Evolutionary conservation across 1,140 invertebrate genomes (phyloP).

Genomic region (Drosophila sturtevanti): DNA sequence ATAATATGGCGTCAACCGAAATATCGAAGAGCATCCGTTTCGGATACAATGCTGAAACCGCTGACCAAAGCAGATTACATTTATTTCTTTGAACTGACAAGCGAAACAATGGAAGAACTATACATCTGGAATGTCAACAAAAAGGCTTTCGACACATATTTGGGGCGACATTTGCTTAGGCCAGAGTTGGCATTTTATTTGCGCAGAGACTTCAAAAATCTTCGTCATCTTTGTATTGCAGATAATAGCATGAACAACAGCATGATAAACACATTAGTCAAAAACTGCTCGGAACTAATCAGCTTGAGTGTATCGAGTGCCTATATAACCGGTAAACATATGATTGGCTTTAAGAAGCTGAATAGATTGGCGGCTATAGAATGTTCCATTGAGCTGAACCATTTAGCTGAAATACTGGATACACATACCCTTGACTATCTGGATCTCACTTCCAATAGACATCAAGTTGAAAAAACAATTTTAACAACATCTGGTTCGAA

Average conservation of each 20-base stretch:
- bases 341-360: slow-evolving; percentile 36
- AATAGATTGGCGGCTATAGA: slow-evolving; percentile 50
- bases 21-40: slow-evolving; percentile 55
- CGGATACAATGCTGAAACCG: slow-evolving; percentile 48
- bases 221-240: slow-evolving; percentile 57
- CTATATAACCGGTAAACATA: slow-evolving; percentile 61
- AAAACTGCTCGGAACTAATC: slow-evolving; percentile 44
- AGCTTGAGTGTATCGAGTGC: slow-evolving; percentile 62
- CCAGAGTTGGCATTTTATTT: slow-evolving; percentile 71
- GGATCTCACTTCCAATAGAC: slow-evolving; percentile 53
- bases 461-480: slow-evolving; percentile 52
- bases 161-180: slow-evolving; percentile 60
- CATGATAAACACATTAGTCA: slow-evolving; percentile 61
- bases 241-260: slow-evolving; percentile 64
- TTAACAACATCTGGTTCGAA: slow-evolving; percentile 35
- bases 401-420: slow-evolving; percentile 46
- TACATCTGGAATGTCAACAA: slow-evolving; percentile 62
- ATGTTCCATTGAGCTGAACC: slow-evolving; percentile 55
- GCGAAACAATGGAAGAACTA: slow-evolving; percentile 56
- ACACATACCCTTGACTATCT: slow-evolving; percentile 46
- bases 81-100: slow-evolving; percentile 65
- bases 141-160: slow-evolving; percentile 62
- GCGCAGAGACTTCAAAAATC: slow-evolving; percentile 45
- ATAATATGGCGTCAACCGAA: slow-evolving; percentile 60
- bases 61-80: slow-evolving; percentile 65